A percentile compares a stretch with the other conserved stretches of the same genome.
Evolutionary conservation across 2,113 vertebrate species (phyloP).

Genomic region (Tachycineta bicolor): DNA sequence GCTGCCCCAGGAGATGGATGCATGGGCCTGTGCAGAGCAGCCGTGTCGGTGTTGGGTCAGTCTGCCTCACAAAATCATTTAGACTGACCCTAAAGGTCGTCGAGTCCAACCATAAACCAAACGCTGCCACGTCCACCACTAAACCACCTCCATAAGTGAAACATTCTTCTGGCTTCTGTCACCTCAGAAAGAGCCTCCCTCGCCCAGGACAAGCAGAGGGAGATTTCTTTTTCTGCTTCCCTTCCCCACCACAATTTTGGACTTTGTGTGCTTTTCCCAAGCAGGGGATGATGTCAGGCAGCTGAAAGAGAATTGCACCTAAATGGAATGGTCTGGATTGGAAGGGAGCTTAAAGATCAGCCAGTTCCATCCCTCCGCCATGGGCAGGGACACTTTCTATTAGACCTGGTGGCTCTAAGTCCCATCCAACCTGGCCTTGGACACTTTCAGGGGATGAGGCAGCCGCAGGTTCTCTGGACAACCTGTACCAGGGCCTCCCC

Average conservation of each 20-base stretch:
- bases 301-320: neutral
- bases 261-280: neutral
- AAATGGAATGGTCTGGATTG: neutral
- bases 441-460: neutral
- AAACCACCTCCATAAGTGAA: neutral
- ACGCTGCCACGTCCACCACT: neutral
- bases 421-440: rapidly evolving
- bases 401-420: neutral
- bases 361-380: neutral
- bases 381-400: neutral
- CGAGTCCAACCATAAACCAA: neutral
- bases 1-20: neutral
- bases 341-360: neutral
- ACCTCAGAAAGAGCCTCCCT: neutral
- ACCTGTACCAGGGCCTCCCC: neutral
- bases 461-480: neutral
- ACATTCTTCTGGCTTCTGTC: neutral
- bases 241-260: neutral
- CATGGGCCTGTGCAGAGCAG: neutral
- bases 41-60: rapidly evolving
- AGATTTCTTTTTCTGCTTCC: neutral
- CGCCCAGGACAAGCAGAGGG: neutral
- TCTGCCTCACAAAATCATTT: neutral
- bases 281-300: neutral
- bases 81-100: neutral